Conservation (phyloP, 2,888 invertebrate species). For the Eutolmus rufibarbis region DNA sequence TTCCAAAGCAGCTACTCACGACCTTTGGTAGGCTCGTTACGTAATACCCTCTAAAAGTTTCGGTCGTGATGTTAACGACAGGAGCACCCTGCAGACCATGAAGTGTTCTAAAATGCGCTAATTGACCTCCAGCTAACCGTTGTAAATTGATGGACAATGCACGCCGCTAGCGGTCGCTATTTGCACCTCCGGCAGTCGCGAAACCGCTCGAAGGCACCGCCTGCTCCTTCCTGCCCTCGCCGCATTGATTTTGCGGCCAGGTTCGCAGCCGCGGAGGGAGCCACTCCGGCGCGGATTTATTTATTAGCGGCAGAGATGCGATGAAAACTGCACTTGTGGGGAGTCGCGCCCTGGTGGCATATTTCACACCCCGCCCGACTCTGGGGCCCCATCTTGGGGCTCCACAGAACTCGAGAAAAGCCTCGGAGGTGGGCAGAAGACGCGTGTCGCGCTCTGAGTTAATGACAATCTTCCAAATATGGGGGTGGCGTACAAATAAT, state of each 20-base stretch:
- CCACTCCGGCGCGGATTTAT: background rate
- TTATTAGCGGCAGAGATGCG: background rate
- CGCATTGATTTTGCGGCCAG: background rate
- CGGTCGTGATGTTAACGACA: background rate
- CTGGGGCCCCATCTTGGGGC: background rate
- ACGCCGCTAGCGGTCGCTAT: background rate
- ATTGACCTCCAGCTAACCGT: constrained; percentile 12
- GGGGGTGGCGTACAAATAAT: background rate
- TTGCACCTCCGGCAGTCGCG: background rate
- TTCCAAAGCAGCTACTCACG: background rate
- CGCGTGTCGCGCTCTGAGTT: background rate
- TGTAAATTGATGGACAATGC: constrained; percentile 12
- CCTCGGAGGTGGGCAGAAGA: background rate
- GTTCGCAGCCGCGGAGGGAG: background rate
- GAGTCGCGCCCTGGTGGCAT: background rate
- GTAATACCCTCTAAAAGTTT: background rate
- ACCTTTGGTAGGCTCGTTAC: background rate
- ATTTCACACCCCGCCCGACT: background rate
- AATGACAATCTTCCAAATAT: background rate
- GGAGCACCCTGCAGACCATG: background rate
- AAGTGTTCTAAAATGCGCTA: background rate
- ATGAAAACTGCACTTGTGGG: background rate
- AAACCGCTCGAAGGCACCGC: background rate
- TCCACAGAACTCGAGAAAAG: background rate
- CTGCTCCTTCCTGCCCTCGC: background rate